phyloP scores from a whole-genome alignment of 1,140 invertebrate genomes.

The Lepidurus packardi region DNA sequence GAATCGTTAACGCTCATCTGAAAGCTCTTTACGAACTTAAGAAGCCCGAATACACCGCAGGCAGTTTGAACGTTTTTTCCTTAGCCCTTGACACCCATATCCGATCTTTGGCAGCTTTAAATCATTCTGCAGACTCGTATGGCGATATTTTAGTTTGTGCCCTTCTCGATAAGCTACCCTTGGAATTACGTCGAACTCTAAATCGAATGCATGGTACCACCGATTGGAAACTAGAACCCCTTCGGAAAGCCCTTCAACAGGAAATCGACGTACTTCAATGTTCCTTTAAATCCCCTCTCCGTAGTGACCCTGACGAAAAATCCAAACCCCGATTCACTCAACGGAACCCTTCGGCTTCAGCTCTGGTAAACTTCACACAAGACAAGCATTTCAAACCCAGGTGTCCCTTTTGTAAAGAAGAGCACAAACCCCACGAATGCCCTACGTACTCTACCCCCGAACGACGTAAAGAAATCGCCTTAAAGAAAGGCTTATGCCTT shows the following conservation, averaged over 20 bases:
- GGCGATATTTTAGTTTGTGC: conserved; percentile 27
- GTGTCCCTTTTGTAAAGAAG: conserved; percentile 9
- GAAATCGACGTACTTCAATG: conserved; percentile 17
- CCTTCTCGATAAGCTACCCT: conserved; percentile 26
- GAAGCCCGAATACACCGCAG: not conserved
- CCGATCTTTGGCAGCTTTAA: not conserved
- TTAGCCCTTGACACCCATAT: conserved; percentile 11
- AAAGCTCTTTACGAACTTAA: conserved; percentile 24
- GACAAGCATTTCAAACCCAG: not conserved
- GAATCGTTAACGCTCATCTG: conserved; percentile 17
- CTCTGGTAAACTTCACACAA: not conserved
- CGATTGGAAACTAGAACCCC: conserved; percentile 24
- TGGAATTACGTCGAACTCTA: not conserved
- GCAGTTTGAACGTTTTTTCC: not conserved
- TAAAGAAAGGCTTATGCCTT: conserved; percentile 22
- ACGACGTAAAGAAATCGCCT: conserved; percentile 23
- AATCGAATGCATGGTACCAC: not conserved
- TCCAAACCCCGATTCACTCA: not conserved
- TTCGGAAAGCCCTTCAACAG: not conserved
- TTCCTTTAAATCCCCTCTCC: not conserved
- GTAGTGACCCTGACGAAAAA: not conserved
- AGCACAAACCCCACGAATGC: not conserved
- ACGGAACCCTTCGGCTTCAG: not conserved
- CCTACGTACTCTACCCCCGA: not conserved
- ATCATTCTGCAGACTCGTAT: conserved; percentile 21